These are phyloP conservation scores for Nemurella pictetii DNA, from an alignment of 2,888 invertebrate species.

Conservation along the genomic window DNA sequence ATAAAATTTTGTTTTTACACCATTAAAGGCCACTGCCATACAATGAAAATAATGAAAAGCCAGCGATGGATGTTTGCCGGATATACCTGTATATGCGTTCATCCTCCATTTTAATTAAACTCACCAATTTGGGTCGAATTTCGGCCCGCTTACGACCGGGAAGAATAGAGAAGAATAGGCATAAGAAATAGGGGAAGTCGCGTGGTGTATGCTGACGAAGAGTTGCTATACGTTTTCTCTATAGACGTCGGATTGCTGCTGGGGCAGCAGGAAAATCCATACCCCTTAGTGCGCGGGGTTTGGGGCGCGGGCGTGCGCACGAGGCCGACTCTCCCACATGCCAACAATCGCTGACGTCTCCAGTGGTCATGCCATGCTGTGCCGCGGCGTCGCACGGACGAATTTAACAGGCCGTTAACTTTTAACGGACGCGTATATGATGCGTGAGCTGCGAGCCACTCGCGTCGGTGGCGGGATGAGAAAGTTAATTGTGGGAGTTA, in stretches of 20 bases:
- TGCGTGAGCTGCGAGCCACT: too few relatives aligned
- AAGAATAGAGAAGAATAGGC: not conserved
- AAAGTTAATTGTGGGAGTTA: too few relatives aligned
- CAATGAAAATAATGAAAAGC: not conserved
- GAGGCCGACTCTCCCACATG: not conserved
- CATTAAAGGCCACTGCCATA: not conserved
- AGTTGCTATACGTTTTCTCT: not conserved
- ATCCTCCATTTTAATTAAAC: not conserved
- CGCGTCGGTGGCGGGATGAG: too few relatives aligned
- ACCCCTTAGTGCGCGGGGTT: slow-evolving; percentile 28
- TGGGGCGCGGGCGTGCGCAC: not conserved
- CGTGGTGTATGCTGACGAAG: not conserved
- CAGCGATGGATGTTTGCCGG: not conserved
- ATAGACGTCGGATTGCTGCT: not conserved
- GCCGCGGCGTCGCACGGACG: not conserved
- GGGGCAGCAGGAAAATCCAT: slow-evolving; percentile 26
- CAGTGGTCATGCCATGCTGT: not conserved
- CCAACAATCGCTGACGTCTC: not conserved
- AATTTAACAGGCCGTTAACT: too few relatives aligned
- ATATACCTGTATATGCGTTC: not conserved
- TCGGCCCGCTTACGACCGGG: not conserved
- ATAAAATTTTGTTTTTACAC: not conserved
- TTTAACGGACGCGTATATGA: too few relatives aligned
- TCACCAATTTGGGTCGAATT: not conserved
- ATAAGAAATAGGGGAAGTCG: not conserved